Conservation (phyloP, 2,113 vertebrate genomes). For the Platysteira castanea region DNA sequence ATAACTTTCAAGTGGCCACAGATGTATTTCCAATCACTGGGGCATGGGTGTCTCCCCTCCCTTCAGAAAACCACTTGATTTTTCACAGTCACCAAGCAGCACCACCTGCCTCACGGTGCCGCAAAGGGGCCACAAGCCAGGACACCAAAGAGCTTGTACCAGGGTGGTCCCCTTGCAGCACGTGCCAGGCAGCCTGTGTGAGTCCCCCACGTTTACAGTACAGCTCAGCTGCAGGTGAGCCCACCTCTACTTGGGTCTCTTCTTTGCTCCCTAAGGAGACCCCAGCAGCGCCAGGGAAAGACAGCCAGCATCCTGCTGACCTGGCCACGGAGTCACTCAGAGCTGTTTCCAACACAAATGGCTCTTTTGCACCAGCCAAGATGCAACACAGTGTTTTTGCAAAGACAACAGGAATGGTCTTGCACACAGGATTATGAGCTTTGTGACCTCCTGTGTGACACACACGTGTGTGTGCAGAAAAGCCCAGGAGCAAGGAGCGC, state of each 20-base stretch:
- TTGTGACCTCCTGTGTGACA: neutral
- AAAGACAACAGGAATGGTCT: neutral
- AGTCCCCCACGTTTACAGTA: accelerated
- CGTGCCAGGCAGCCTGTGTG: accelerated
- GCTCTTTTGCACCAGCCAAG: neutral
- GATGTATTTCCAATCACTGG: slow-evolving; percentile 6
- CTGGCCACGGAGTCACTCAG: neutral
- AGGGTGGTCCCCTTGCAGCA: neutral
- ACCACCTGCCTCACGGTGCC: accelerated
- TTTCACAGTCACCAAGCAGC: neutral
- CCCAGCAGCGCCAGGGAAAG: neutral
- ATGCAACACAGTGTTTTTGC: accelerated
- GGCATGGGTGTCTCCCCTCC: neutral
- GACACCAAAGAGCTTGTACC: neutral
- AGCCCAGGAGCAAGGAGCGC: neutral
- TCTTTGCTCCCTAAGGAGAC: neutral
- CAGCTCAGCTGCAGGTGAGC: neutral
- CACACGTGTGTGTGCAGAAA: accelerated
- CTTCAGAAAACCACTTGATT: neutral
- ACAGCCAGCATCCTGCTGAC: neutral
- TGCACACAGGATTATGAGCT: neutral
- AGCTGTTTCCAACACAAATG: neutral
- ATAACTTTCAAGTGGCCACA: neutral
- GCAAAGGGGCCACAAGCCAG: accelerated
- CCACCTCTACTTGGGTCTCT: neutral